phyloP scores from a whole-genome alignment of 2,113 vertebrate genomes.

The Sitta europaea region DNA sequence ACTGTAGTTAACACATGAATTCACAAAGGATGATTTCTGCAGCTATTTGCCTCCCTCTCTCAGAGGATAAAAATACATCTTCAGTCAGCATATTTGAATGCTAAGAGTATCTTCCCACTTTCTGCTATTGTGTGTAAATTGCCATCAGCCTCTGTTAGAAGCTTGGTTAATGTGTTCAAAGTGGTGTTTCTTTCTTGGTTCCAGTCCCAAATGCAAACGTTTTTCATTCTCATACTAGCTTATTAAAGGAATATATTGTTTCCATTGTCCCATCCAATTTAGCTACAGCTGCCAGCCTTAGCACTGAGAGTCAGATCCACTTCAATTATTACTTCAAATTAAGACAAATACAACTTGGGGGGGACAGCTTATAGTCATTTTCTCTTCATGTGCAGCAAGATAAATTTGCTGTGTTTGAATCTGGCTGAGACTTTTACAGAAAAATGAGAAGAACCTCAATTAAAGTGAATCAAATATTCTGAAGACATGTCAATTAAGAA shows the following conservation, averaged over 20 bases:
- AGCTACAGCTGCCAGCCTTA: not conserved
- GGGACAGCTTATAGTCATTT: not conserved
- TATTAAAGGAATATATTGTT: slow-evolving; percentile 5
- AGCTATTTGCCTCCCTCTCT: not conserved
- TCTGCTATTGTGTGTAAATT: not conserved
- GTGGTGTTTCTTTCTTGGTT: not conserved
- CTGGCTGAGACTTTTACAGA: not conserved
- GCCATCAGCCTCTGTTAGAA: not conserved
- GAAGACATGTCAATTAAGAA: not conserved
- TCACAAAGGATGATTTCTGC: not conserved
- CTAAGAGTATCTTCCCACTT: not conserved
- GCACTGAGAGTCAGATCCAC: not conserved
- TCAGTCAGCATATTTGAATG: not conserved
- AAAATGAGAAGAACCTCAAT: not conserved
- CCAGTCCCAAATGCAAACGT: not conserved
- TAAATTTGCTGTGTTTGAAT: not conserved
- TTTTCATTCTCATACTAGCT: not conserved
- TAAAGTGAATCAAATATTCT: not conserved
- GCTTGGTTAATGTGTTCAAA: not conserved
- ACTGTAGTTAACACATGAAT: not conserved
- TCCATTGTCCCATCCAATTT: not conserved
- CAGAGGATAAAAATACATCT: not conserved
- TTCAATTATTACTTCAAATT: slow-evolving; percentile 21
- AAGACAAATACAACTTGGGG: not conserved
- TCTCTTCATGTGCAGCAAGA: not conserved